These are phyloP conservation scores for Acromyrmex heyeri DNA, from an alignment of 1,140 invertebrate species.

Conservation along the genomic window DNA sequence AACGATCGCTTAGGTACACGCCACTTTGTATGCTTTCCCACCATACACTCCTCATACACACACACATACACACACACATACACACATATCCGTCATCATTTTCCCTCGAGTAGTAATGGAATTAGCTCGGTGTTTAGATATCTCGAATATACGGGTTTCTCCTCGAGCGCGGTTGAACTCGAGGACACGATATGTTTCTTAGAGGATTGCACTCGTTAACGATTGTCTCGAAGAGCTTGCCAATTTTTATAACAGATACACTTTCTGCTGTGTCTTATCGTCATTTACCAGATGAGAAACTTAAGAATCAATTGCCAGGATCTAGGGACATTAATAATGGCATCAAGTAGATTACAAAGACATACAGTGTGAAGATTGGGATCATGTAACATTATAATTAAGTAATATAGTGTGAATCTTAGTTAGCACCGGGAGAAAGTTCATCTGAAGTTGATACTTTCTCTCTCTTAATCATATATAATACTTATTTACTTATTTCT, in stretches of 20 bases:
- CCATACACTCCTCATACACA: slow-evolving; percentile 42
- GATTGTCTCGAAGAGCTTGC: slow-evolving; percentile 27
- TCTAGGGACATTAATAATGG: background rate
- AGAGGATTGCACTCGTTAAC: slow-evolving; percentile 37
- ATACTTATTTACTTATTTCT: slow-evolving; percentile 2
- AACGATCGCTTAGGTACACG: slow-evolving; percentile 54
- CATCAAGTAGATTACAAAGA: background rate
- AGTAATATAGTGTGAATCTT: background rate
- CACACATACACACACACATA: slow-evolving; percentile 39
- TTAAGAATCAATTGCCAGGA: background rate
- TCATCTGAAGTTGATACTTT: slow-evolving; percentile 23
- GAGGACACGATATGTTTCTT: slow-evolving; percentile 34
- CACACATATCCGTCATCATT: slow-evolving; percentile 65
- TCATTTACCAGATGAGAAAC: background rate
- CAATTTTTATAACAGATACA: background rate
- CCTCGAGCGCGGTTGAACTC: slow-evolving; percentile 15
- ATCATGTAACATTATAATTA: slow-evolving; percentile 17
- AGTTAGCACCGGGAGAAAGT: background rate
- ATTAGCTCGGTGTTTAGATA: slow-evolving; percentile 54
- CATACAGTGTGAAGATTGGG: background rate
- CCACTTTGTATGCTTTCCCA: slow-evolving; percentile 51
- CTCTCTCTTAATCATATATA: background rate
- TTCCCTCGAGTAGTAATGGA: slow-evolving; percentile 54
- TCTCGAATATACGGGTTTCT: slow-evolving; percentile 56
- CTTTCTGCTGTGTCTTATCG: slow-evolving; percentile 25